Base-by-base conservation (phyloP, 2,888 invertebrate species). In the Rotaria sp. region DNA sequence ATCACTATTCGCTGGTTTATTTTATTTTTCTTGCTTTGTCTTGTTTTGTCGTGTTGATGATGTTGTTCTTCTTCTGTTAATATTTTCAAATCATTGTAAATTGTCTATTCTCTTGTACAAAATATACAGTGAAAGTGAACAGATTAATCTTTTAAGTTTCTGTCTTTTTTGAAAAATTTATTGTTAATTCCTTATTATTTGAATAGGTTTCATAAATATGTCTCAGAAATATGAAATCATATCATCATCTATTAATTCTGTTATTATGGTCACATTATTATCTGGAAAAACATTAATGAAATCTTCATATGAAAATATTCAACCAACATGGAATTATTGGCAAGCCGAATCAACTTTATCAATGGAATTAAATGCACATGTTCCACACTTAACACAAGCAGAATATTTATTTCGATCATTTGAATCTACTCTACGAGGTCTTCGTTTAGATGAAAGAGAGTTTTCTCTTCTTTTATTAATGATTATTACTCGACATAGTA, bases 391-490 rank as follows among this genome's bases (percentile, higher is more conserved):
- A 45, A 45, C 41, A 7, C 45, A 80, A 80, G 80, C 45, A 4
- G 80, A 80, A 45, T n/a, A 80, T 45, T 26, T 10, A 11, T 80
- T 45, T 80, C 80, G 45, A 26, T 45, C 80, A 45, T 80, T 80
- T n/a, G 80, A 80, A 80, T 26, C 45, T 4, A 80, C 45, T 45
- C 8, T 80, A 45, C 10, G 26, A 45, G n/a, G 45, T 41, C 21
- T 80, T 26, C 80, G n/a, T 15, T 80, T 80, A 2, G 80, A 80
- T 80, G 80, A 80, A 80, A 80, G 45, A 80, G 80, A 80, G 45
- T 45, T 45, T 45, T 24, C 80, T 45, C 45, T 80, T 45, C n/a
- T 80, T n/a, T 26, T 80, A 80, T 45, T 80, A 45, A 80, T 80
- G 80, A 45, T 41, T 45, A 45, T 80, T 4, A 80, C 80, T n/a